phyloP scores from a whole-genome alignment of 2,113 vertebrate species.

The Chamaea fasciata region DNA sequence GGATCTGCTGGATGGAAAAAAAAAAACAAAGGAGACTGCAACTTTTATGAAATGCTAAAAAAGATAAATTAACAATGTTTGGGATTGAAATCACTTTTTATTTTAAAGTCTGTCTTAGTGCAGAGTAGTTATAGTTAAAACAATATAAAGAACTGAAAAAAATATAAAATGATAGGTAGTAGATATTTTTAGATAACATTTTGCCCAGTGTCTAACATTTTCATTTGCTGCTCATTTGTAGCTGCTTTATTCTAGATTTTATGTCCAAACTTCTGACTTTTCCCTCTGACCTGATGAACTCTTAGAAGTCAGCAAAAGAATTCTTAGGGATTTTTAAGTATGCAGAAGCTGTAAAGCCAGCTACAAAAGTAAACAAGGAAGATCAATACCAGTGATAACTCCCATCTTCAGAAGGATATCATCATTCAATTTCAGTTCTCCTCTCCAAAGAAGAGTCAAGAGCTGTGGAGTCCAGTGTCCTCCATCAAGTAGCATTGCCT shows the following conservation, averaged over 20 bases:
- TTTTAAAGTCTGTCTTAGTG: neutral
- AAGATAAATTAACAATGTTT: neutral
- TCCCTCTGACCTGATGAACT: neutral
- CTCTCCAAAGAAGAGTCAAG: neutral
- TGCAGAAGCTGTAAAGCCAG: neutral
- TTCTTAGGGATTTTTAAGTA: neutral
- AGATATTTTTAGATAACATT: neutral
- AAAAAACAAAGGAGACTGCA: neutral
- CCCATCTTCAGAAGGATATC: neutral
- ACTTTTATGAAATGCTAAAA: neutral
- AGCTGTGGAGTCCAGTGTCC: neutral
- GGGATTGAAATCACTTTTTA: neutral
- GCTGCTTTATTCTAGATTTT: neutral
- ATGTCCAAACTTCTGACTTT: neutral
- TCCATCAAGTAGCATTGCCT: neutral
- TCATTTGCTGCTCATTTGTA: neutral
- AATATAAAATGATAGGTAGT: neutral
- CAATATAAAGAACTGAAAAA: neutral
- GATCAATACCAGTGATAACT: neutral
- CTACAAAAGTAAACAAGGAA: neutral
- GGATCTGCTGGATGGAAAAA: neutral
- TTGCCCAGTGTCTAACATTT: neutral
- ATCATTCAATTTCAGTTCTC: neutral
- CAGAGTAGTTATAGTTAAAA: neutral
- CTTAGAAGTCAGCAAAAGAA: neutral